A percentile compares a stretch with the other conserved stretches of the same genome.
Evolutionary conservation across 1,140 invertebrate genomes (phyloP).

Genomic region (Pissodes strobi): DNA sequence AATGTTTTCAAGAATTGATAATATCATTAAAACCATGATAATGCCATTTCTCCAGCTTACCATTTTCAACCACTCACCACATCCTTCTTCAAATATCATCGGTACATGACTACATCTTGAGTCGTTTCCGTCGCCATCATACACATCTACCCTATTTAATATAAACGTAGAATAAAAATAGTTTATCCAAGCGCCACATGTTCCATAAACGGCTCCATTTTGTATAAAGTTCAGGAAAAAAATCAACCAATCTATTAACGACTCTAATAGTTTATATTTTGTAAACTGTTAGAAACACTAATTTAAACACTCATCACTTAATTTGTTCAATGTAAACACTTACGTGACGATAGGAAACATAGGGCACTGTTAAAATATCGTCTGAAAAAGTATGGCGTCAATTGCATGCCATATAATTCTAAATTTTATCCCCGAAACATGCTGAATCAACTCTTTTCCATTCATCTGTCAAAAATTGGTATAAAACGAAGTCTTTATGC

Average conservation of each 20-base stretch:
- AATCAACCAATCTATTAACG: constrained; percentile 31
- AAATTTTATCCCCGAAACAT: constrained; percentile 9
- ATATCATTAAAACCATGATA: too few relatives aligned
- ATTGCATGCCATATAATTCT: constrained; percentile 35
- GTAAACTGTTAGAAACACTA: constrained; percentile 44
- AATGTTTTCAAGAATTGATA: too few relatives aligned
- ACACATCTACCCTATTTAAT: background rate
- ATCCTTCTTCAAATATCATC: too few relatives aligned
- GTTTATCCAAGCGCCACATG: constrained; percentile 19
- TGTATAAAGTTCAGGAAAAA: constrained; percentile 9
- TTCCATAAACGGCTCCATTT: constrained; percentile 24
- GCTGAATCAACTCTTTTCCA: background rate
- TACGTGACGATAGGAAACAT: background rate
- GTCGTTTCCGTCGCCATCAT: background rate
- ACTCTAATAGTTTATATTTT: constrained; percentile 33
- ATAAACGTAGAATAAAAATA: constrained; percentile 16
- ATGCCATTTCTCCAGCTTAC: too few relatives aligned
- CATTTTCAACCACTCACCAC: too few relatives aligned
- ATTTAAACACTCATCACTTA: constrained; percentile 41
- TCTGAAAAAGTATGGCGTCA: constrained; percentile 2
- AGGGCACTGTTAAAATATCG: constrained; percentile 12
- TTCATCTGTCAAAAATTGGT: constrained; percentile 4
- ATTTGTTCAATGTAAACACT: constrained; percentile 23
- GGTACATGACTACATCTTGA: too few relatives aligned
- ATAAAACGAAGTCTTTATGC: constrained; percentile 26